Evolutionary conservation across 2,888 invertebrate species (phyloP).

Genomic region (Hemistola chrysoprasaria): DNA sequence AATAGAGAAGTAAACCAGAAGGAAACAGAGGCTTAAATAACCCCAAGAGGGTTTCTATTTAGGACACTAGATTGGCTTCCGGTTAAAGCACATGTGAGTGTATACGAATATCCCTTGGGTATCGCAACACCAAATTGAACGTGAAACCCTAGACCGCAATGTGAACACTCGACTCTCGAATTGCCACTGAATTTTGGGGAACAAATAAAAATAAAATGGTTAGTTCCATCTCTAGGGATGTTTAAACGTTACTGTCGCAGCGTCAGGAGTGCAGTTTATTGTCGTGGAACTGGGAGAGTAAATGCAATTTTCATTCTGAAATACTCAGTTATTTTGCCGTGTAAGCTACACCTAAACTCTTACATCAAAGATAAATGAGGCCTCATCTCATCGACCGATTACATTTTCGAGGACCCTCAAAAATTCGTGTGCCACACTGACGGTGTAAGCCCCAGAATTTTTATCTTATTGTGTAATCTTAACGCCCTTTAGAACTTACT

Average conservation of each 20-base stretch:
- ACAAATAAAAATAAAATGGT: slow-evolving; percentile 5
- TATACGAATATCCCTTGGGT: slow-evolving; percentile 27
- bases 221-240: slow-evolving; percentile 6
- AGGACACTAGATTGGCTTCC: slow-evolving; percentile 9
- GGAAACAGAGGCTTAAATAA: slow-evolving; percentile 28
- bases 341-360: no score
- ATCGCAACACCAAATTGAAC: slow-evolving; percentile 30
- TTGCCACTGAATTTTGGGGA: slow-evolving; percentile 5
- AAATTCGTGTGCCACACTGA: slow-evolving; percentile 33
- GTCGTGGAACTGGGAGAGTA: slow-evolving; percentile 1
- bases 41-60: slow-evolving; percentile 26
- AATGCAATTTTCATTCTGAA: no score
- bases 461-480: slow-evolving; percentile 32
- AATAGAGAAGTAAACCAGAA: slow-evolving; percentile 15
- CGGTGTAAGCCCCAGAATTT: slow-evolving; percentile 24
- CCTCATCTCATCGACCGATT: slow-evolving; percentile 17
- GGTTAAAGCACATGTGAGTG: slow-evolving; percentile 1
- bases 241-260: slow-evolving; percentile 9
- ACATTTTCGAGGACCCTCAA: slow-evolving; percentile 23
- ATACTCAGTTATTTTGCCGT: no score
- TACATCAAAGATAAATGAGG: slow-evolving; percentile 10
- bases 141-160: slow-evolving; percentile 4
- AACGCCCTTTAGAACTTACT: slow-evolving; percentile 22
- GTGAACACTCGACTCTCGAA: neutral
- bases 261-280: slow-evolving; percentile 7